Conservation (phyloP, 2,113 vertebrate genomes). For the Gallinago media region DNA sequence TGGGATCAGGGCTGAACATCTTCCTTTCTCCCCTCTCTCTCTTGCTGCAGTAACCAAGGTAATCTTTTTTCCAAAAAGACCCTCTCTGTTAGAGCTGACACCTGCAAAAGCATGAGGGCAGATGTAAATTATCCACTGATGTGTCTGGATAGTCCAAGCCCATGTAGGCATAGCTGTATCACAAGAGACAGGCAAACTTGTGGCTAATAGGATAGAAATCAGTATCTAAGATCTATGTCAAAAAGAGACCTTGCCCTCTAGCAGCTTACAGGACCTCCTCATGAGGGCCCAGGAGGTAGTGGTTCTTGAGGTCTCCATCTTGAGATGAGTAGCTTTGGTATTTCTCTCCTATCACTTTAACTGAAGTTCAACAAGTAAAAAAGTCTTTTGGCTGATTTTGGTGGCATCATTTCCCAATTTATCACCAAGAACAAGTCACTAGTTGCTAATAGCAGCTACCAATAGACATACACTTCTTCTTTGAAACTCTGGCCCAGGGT, state of each 20-base stretch:
- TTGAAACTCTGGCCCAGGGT: background rate
- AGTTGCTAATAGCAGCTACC: background rate
- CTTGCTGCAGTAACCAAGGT: background rate
- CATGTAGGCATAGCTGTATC: background rate
- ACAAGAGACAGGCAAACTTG: background rate
- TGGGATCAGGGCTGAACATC: background rate
- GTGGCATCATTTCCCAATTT: background rate
- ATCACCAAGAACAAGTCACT: background rate
- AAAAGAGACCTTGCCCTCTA: background rate
- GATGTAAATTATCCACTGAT: background rate
- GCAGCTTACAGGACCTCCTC: background rate
- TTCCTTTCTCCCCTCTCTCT: background rate
- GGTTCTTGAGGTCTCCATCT: background rate
- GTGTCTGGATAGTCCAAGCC: background rate
- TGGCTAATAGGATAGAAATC: background rate
- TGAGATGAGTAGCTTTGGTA: background rate
- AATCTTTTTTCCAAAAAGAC: background rate
- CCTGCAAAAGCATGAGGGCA: background rate
- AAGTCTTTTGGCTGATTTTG: background rate
- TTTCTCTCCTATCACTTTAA: background rate
- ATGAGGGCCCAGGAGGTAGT: background rate
- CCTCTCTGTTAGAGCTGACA: background rate
- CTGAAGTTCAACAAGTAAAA: background rate
- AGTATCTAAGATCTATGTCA: background rate
- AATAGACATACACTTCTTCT: background rate